phyloP scores from a whole-genome alignment of 2,888 invertebrate species.

The Mechanitis mazaeus region DNA sequence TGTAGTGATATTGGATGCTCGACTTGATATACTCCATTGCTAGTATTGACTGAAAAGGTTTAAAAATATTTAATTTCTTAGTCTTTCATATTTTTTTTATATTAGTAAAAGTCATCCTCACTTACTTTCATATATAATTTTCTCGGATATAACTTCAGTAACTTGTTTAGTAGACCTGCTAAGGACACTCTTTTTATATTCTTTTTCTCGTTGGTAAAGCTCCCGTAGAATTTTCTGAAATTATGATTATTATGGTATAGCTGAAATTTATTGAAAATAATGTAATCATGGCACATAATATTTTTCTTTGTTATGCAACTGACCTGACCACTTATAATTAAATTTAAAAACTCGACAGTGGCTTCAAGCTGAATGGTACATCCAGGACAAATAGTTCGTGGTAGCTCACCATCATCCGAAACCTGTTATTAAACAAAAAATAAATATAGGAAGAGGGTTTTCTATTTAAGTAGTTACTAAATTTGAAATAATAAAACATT shows the following conservation, averaged over 20 bases:
- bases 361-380: slow-evolving; percentile 86
- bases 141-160: slow-evolving; percentile 50
- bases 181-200: slow-evolving; percentile 53
- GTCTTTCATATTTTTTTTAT: not conserved
- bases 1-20: slow-evolving; percentile 80
- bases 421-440: slow-evolving; percentile 66
- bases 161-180: slow-evolving; percentile 33
- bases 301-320: slow-evolving; percentile 5
- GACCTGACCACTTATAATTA: slow-evolving; percentile 83
- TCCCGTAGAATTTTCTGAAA: slow-evolving; percentile 65
- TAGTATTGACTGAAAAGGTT: slow-evolving; percentile 72
- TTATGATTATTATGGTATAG: too few relatives aligned
- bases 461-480: too few relatives aligned
- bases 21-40: slow-evolving; percentile 78
- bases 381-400: slow-evolving; percentile 84
- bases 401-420: slow-evolving; percentile 81
- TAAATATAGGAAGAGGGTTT: not conserved
- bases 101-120: slow-evolving; percentile 5
- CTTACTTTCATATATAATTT: slow-evolving; percentile 62
- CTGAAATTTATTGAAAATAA: too few relatives aligned
- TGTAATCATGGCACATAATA: too few relatives aligned
- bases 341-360: slow-evolving; percentile 83
- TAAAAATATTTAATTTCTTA: slow-evolving; percentile 4
- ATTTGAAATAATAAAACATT: too few relatives aligned
- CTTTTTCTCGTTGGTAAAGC: slow-evolving; percentile 55